These are phyloP conservation scores for Nannoperca australis DNA, from an alignment of 2,797 vertebrate species.

Conservation along the genomic window DNA sequence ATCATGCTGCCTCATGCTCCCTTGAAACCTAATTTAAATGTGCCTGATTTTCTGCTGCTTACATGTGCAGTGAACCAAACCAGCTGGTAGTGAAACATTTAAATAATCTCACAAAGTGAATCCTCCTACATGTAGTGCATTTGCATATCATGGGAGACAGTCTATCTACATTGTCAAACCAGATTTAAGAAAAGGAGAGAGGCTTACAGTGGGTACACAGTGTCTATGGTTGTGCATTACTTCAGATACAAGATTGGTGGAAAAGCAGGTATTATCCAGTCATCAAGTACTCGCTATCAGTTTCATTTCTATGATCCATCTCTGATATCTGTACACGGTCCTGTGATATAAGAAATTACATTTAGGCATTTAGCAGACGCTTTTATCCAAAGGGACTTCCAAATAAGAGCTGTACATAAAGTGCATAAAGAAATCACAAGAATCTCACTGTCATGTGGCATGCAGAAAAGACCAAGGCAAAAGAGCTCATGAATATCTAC, in stretches of 20 bases:
- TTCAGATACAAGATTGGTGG: conserved; percentile 32
- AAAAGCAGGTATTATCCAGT: conserved; percentile 40
- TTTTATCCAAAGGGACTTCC: too few relatives aligned
- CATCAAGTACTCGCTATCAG: conserved; percentile 47
- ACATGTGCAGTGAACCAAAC: conserved; percentile 68
- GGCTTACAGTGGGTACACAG: conserved; percentile 12
- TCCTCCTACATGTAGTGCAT: conserved; percentile 62
- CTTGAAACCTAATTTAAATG: conserved; percentile 61
- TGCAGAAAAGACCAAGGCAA: conserved; percentile 23
- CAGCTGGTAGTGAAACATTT: conserved; percentile 68
- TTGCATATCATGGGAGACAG: conserved; percentile 73
- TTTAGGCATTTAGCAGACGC: too few relatives aligned
- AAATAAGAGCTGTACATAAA: too few relatives aligned
- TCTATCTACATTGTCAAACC: conserved; percentile 69
- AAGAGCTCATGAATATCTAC: conserved; percentile 62
- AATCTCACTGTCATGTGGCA: conserved; percentile 29
- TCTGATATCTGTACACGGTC: conserved; percentile 64
- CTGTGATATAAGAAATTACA: conserved; percentile 57
- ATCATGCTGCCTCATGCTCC: conserved; percentile 54
- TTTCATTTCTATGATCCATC: conserved; percentile 29
- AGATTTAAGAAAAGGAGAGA: conserved; percentile 45
- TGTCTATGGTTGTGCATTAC: conserved; percentile 56
- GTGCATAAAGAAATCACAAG: too few relatives aligned
- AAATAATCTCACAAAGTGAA: conserved; percentile 74
- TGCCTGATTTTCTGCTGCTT: conserved; percentile 66